Evolutionary conservation across 1,140 invertebrate species (phyloP), one percentile per base, ranked within the genome.

Genomic region (Saccostrea cuccullata): DNA sequence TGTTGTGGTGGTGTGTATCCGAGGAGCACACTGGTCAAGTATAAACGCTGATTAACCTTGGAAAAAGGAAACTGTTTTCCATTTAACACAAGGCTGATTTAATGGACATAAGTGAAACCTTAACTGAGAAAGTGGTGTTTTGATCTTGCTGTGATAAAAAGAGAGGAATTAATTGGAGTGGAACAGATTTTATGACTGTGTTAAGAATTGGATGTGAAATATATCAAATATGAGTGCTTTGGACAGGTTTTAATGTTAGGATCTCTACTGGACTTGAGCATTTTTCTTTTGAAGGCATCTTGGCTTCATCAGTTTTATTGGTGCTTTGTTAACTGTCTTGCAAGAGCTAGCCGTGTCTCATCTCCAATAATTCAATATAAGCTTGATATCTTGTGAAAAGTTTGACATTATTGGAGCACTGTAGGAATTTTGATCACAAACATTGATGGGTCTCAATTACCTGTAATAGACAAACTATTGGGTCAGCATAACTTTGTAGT

Each of bases 371-470:
- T 30, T 30, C 13, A 36, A 77, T 77, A 36, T 12, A 15, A 77
- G 12, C 23, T 77, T 77, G 23, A 15, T 15, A 77, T 26, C 26
- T 36, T 77, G 67, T 77, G n/a, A 26, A 77, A 30, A 30, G 70
- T 77, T 77, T 12, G 70, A 77, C 26, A 77, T 77, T 77, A 77
- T 77, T 77, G 13, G 12, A 30, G 2, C 26, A 15, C 23, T 77
- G 26, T 26, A 30, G 70, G 70, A 77, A 77, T 77, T 77, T 36
- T 77, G 70, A 77, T 77, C 26, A 47, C 47, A 67, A 77, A 77
- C 70, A 77, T 77, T 77, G 70, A 77, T 77, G 70, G 70, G 30
- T 77, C 26, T 77, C 70, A 77, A 73, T 77, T 77, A 77, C 70
- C 70, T 77, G 26, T 77, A 77, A 77, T 77, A 77, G 70, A 77